Evolutionary conservation across 2,113 vertebrate species (phyloP), one percentile per base, ranked within the genome.

Genomic region (Hemichromis elongatus): DNA sequence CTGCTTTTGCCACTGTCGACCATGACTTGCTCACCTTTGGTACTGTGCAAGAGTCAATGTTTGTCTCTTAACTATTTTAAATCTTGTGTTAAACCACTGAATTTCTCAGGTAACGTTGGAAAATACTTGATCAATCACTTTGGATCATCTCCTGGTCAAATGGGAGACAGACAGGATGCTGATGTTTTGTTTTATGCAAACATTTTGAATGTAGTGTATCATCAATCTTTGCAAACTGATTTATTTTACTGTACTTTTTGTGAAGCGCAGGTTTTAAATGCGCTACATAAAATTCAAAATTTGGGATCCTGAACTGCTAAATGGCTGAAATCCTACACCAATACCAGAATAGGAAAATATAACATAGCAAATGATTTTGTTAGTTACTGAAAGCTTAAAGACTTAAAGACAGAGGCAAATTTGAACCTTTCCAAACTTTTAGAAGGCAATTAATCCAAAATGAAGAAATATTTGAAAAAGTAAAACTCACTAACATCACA

Each of bases 381-480:
- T 13, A 47, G 42, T 47, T 53, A 19, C 50, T 16, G 47, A 73
- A 47, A 26, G 9, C 40, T 47, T 18, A 6, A 2, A 73, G 42
- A 47, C 14, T n/a, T n/a, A n/a, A 28, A 47, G 24, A 73, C 66
- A 73, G 66, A 47, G 45, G 14, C 40, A 73, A 70, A 70, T 37
- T 0, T 70, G 42, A 21, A 3, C 13, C 63, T 18, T 42, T 70
- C 21, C 13, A 70, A 70, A 70, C 21, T 10, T 70, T 70, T 47
- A 45, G 35, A 45, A 45, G 2, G 14, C 40, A 70, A 70, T 24
- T 45, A 26, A 40, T 68, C 6, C 19, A 68, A 68, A 68, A 40
- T 68, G n/a, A 68, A 7, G 11, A 2, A 7, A 42, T 40, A 68
- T 68, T 68, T 68, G 4, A 66, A 68, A 26, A 68, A 45, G 21